Conservation (phyloP, 2,113 vertebrate genomes). For the Cisticola juncidis region DNA sequence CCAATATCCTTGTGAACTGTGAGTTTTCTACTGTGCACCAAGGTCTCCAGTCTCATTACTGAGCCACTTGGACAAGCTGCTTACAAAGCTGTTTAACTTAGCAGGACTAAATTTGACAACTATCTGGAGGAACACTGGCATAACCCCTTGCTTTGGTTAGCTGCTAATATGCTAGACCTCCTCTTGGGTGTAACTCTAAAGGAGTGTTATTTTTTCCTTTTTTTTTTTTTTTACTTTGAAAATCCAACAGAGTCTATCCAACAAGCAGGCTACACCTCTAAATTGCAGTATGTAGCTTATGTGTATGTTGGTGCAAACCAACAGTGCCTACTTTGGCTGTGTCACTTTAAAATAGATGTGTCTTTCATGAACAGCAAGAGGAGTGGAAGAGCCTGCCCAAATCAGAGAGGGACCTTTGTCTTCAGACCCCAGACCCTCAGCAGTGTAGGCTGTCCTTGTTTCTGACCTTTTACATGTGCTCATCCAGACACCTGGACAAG, state of each 20-base stretch:
- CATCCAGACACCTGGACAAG: constrained; percentile 54
- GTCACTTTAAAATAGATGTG: background rate
- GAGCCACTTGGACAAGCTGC: background rate
- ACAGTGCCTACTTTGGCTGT: background rate
- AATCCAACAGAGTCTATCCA: background rate
- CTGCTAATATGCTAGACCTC: background rate
- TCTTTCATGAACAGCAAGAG: constrained; percentile 1
- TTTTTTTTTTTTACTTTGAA: constrained; percentile 31
- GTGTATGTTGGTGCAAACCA: background rate
- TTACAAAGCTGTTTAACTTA: background rate
- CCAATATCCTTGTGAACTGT: background rate
- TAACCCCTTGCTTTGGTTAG: constrained; percentile 1
- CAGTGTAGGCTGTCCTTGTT: constrained; percentile 58
- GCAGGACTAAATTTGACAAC: background rate
- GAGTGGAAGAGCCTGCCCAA: background rate
- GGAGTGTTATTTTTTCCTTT: background rate
- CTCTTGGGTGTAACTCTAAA: background rate
- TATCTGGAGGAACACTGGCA: background rate
- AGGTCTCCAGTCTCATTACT: background rate
- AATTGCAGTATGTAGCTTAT: background rate
- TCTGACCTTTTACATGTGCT: constrained; percentile 63
- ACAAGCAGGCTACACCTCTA: background rate
- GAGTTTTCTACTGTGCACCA: background rate
- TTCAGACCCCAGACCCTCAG: constrained; percentile 3
- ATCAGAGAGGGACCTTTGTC: background rate